phyloP scores from a whole-genome alignment of 92 coral and sea anemone genomes.

The Actinernus sp. region DNA sequence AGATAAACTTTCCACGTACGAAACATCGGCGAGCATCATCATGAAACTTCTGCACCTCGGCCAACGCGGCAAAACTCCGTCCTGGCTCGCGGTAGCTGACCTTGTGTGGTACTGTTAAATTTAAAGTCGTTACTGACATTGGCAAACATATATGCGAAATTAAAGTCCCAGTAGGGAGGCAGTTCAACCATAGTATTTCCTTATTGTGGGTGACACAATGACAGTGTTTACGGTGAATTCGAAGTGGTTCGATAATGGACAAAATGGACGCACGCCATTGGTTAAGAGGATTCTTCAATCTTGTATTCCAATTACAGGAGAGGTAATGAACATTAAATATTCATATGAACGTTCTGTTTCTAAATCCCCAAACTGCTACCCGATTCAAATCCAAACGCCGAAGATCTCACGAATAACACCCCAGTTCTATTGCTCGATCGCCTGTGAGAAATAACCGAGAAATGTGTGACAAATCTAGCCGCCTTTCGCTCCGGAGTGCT shows the following conservation, averaged over 20 bases:
- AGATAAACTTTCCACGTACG: background rate
- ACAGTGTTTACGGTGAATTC: conserved; percentile 53
- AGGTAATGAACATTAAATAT: background rate
- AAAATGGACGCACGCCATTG: background rate
- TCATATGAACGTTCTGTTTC: background rate
- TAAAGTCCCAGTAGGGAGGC: background rate
- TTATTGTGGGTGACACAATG: conserved; percentile 35
- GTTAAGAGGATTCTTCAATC: background rate
- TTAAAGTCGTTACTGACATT: too few species aligned
- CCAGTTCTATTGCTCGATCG: too few species aligned
- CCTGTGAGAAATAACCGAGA: too few species aligned
- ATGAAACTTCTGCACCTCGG: background rate
- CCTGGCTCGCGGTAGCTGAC: background rate
- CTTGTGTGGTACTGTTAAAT: background rate
- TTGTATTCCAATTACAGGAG: background rate
- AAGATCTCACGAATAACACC: too few species aligned
- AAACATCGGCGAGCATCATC: background rate
- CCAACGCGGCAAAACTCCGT: background rate
- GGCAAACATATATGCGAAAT: background rate
- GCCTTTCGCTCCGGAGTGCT: too few species aligned
- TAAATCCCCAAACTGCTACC: too few species aligned
- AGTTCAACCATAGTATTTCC: background rate
- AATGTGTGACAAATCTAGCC: too few species aligned
- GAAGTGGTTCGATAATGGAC: conserved; percentile 10
- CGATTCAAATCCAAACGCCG: too few species aligned